A percentile compares a stretch with the other conserved stretches of the same genome.
phyloP scores from a whole-genome alignment of 2,888 invertebrate genomes.

The Eilema griseolum region DNA sequence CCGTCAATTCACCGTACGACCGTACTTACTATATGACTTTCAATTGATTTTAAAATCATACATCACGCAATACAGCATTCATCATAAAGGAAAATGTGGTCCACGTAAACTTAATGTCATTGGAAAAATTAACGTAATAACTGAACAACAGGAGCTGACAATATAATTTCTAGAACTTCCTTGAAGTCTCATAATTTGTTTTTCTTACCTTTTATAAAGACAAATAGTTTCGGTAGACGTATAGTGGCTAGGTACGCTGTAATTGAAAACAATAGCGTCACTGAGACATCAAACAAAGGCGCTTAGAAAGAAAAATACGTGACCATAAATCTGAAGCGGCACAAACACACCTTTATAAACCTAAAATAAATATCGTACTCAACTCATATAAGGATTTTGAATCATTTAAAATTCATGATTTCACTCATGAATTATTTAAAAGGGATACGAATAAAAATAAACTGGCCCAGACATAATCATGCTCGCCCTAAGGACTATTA shows the following conservation, averaged over 20 bases:
- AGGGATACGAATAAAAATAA: too few relatives aligned
- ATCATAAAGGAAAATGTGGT: not conserved
- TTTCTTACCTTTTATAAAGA: constrained; percentile 31
- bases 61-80: not conserved
- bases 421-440: too few relatives aligned
- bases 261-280: constrained; percentile 27
- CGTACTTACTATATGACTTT: too few relatives aligned
- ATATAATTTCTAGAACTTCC: not conserved
- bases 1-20: too few relatives aligned
- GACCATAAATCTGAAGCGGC: constrained; percentile 23
- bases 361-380: constrained; percentile 29
- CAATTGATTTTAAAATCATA: not conserved
- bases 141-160: not conserved
- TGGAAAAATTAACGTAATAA: not conserved
- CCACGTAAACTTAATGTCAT: not conserved
- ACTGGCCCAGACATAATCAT: too few relatives aligned
- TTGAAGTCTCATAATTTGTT: constrained; percentile 26
- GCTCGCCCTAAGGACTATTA: too few relatives aligned
- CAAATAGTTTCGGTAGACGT: constrained; percentile 14
- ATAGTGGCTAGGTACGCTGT: constrained; percentile 24
- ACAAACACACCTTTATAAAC: constrained; percentile 13
- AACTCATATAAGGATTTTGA: constrained; percentile 7
- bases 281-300: constrained; percentile 24
- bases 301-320: constrained; percentile 33
- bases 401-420: too few relatives aligned